Conservation (phyloP, 2,888 invertebrate genomes). For the Zaprionus obscuricornis region DNA sequence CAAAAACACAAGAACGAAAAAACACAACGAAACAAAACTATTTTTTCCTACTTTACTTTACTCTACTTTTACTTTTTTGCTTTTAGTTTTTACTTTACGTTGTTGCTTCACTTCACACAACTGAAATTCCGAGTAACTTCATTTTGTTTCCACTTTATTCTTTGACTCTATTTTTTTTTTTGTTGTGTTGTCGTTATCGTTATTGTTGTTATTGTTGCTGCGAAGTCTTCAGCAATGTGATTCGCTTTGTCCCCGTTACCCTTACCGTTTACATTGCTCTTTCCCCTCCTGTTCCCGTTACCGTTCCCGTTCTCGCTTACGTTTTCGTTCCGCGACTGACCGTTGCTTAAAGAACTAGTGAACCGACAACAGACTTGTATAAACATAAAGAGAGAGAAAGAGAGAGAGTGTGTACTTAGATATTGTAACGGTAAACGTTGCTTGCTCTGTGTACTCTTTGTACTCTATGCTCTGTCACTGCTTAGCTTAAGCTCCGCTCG, state of each 20-base stretch:
- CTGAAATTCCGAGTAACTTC: constrained; percentile 43
- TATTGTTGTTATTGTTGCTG: constrained; percentile 23
- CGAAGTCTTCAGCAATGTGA: constrained; percentile 22
- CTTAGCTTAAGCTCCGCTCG: too few relatives aligned
- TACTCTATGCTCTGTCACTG: constrained; percentile 24
- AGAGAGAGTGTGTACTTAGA: not conserved
- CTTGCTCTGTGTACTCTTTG: too few relatives aligned
- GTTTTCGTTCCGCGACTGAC: constrained; percentile 38
- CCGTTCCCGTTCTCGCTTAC: too few relatives aligned
- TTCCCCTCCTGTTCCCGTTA: too few relatives aligned
- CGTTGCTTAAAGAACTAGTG: constrained; percentile 29
- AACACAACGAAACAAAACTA: constrained; percentile 10
- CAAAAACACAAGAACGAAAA: constrained; percentile 7
- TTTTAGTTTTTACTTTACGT: too few relatives aligned
- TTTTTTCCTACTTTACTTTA: constrained; percentile 13
- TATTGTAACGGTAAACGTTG: too few relatives aligned
- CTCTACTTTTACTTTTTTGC: constrained; percentile 23
- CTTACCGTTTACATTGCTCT: too few relatives aligned
- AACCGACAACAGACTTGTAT: constrained; percentile 1
- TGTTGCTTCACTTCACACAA: constrained; percentile 32
- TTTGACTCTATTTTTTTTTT: constrained; percentile 11
- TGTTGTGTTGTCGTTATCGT: constrained; percentile 6
- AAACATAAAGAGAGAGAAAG: constrained; percentile 4
- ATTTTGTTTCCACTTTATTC: constrained; percentile 36
- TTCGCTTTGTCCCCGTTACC: constrained; percentile 26